Evolutionary conservation across 2,113 vertebrate genomes (phyloP).

Genomic region (Alligator sinensis): DNA sequence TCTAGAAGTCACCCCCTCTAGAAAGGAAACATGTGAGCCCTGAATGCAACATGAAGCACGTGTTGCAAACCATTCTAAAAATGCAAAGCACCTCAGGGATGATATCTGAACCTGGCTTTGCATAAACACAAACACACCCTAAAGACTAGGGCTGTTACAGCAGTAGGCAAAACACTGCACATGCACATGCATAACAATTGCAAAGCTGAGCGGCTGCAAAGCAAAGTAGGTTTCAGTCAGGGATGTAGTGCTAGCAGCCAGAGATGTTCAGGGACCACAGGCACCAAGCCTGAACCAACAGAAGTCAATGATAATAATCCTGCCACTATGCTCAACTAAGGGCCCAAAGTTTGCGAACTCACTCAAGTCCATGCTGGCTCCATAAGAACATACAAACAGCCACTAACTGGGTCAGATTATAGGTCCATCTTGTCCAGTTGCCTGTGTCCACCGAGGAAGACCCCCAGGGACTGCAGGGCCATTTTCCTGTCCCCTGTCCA

Average conservation of each 20-base stretch:
- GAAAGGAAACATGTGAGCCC: neutral
- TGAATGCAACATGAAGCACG: neutral
- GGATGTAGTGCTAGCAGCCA: neutral
- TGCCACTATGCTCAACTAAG: too few species aligned
- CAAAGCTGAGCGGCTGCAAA: neutral
- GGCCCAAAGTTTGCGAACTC: neutral
- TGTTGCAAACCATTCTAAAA: neutral
- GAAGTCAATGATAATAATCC: neutral
- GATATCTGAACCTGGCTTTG: neutral
- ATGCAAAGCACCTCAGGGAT: neutral
- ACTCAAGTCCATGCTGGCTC: neutral
- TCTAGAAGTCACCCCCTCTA: neutral
- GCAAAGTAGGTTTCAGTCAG: neutral
- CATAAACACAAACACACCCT: neutral
- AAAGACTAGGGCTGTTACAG: neutral
- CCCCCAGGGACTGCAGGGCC: too few species aligned
- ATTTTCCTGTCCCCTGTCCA: too few species aligned
- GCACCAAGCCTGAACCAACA: neutral
- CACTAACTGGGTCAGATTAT: too few species aligned
- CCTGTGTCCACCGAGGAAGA: too few species aligned
- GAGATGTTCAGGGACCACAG: neutral
- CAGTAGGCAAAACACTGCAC: neutral
- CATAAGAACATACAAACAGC: too few species aligned
- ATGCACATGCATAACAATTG: neutral
- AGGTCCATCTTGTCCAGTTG: too few species aligned